These are phyloP conservation scores for Sebastiscus tertius DNA, from an alignment of 2,797 vertebrate species.

Conservation along the genomic window DNA sequence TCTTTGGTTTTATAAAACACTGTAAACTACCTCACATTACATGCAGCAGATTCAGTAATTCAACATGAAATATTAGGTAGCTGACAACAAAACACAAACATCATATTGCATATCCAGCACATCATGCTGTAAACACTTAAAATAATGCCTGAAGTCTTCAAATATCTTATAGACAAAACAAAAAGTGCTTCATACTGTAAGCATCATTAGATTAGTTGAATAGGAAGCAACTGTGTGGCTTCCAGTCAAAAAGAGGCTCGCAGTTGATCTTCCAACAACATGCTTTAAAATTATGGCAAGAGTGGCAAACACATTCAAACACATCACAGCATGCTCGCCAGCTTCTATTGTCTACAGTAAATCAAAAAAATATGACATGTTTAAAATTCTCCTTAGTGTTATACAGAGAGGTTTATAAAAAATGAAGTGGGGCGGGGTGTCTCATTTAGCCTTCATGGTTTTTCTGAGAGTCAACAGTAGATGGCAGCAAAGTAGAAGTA, in stretches of 20 bases:
- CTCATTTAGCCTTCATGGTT: constrained; percentile 2
- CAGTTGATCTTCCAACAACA: constrained; percentile 32
- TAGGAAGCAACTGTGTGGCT: constrained; percentile 25
- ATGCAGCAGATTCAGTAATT: constrained; percentile 8
- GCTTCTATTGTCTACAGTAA: constrained; percentile 49
- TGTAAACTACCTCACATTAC: constrained; percentile 33
- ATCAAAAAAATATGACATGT: not conserved
- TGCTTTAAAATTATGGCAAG: constrained; percentile 37
- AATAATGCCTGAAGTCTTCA: constrained; percentile 19
- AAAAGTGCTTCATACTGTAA: constrained; percentile 34
- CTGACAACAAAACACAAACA: constrained; percentile 24
- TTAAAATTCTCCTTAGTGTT: constrained; percentile 8
- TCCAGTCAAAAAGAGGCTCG: constrained; percentile 51
- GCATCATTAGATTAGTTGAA: constrained; percentile 43
- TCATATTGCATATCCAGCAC: constrained; percentile 10
- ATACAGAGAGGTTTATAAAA: not conserved
- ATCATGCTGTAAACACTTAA: constrained; percentile 27
- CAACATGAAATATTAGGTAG: constrained; percentile 23
- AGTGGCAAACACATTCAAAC: constrained; percentile 45
- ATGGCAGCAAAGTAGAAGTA: constrained; percentile 72
- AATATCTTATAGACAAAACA: constrained; percentile 1
- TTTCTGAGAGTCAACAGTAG: constrained; percentile 65
- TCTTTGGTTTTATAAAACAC: constrained; percentile 53
- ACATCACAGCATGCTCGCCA: constrained; percentile 37
- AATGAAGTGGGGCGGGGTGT: not conserved